Evolutionary conservation across 1,140 invertebrate genomes (phyloP).

Genomic region (Drosophila seguyi): DNA sequence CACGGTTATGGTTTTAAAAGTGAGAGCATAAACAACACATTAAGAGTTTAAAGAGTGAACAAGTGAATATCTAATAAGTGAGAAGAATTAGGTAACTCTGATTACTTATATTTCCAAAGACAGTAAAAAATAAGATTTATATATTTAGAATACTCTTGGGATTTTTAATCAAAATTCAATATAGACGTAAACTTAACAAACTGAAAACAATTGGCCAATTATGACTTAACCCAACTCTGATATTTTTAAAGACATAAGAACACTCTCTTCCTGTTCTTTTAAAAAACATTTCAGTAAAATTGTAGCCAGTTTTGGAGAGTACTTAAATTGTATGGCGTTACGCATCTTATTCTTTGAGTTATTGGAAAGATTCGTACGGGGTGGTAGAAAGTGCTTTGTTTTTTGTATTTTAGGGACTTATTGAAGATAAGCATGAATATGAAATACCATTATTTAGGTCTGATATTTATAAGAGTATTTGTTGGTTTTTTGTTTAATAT

Average conservation of each 20-base stretch:
- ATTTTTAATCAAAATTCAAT: too few species aligned
- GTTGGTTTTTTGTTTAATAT: not conserved
- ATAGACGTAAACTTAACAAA: too few species aligned
- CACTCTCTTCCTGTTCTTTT: too few species aligned
- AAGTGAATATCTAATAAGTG: too few species aligned
- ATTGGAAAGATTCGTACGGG: not conserved
- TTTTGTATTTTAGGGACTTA: not conserved
- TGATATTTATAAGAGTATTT: not conserved
- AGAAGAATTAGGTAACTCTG: too few species aligned
- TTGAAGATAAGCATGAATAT: not conserved
- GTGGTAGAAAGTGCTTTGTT: not conserved
- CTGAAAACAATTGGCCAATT: too few species aligned
- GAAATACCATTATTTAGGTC: not conserved
- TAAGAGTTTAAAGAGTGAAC: not conserved
- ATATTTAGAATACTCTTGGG: too few species aligned
- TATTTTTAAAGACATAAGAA: too few species aligned
- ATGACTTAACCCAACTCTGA: too few species aligned
- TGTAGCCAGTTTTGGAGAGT: not conserved
- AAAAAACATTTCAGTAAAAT: too few species aligned
- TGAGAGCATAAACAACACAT: not conserved
- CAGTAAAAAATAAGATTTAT: too few species aligned
- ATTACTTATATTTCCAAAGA: not conserved
- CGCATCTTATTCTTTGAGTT: not conserved
- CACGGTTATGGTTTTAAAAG: not conserved
- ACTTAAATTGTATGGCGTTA: not conserved